Conservation (phyloP, 1,140 invertebrate genomes). For the Microplitis mediator region DNA sequence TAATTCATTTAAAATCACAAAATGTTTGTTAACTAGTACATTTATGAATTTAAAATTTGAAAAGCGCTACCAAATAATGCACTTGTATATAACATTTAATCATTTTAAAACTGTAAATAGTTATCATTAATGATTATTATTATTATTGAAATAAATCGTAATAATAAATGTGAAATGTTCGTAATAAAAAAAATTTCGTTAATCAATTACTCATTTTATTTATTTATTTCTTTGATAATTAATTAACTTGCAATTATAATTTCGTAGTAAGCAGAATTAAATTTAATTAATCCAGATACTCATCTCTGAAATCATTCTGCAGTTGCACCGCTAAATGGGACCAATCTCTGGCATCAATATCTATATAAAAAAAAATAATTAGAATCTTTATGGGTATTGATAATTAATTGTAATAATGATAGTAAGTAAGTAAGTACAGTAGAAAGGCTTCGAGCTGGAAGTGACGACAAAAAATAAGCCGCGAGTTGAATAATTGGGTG, state of each 20-base stretch:
- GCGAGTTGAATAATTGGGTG: conserved; percentile 41
- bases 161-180: not conserved
- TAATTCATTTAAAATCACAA: no score
- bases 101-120: not conserved
- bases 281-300: conserved; percentile 5
- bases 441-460: conserved; percentile 41
- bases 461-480: conserved; percentile 51
- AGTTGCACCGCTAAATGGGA: not conserved
- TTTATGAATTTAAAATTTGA: not conserved
- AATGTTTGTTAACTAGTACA: no score
- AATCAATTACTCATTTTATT: no score
- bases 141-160: no score
- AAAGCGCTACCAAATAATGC: conserved; percentile 29
- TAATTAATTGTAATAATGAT: conserved; percentile 1
- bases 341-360: not conserved
- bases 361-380: not conserved
- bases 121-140: no score
- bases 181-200: not conserved
- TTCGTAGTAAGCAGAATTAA: not conserved
- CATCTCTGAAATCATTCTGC: not conserved
- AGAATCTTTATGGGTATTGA: not conserved
- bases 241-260: no score
- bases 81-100: conserved; percentile 31
- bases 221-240: no score
- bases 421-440: conserved; percentile 39